Base-by-base conservation (phyloP, 1,140 invertebrate species). In the Drosophila navojoa region DNA sequence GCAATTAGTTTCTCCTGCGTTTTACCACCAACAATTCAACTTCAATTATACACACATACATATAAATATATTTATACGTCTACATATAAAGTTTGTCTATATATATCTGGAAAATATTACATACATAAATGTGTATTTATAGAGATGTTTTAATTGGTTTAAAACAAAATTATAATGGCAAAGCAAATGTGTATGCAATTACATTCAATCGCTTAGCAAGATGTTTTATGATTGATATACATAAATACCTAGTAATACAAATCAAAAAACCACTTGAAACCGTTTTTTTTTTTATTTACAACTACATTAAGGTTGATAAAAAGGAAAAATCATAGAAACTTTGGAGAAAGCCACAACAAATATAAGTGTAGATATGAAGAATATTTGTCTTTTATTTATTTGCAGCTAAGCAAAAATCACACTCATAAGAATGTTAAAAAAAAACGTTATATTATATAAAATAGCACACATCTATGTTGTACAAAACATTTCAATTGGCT, bases 61-160 rank as follows among this genome's bases (percentile, higher is more conserved):
- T 57, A 16, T 15, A 11, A 11, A 81, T 47, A 66, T 22, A 76
- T 62, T 73, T 29, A 79, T 57, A 63, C 29, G 10, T 38, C 10
- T 38, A 38, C 10, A 38, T 38, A 38, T 38, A 38, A 4, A 38
- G 11, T 3, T 38, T 10, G 35, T 38, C 35, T 32, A 40, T n/a
- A 57, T 55, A 68, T 60, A 74, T 49, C 53, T 62, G 32, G 57
- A 59, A 47, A 19, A 59, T 27, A 32, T 19, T 58, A 72, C 58
- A 47, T 75, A 68, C 59, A 72, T 62, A 42, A 71, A 75, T 70
- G 64, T 79, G 62, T 85, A 85, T 70, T 71, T 79, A 71, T 29
- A 82, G 76, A 71, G 53, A 79, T 86, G 75, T 84, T 84, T 85
- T 80, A 85, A 86, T 67, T 78, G 66, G 78, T 78, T 85, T 81